Evolutionary conservation across 2,797 vertebrate genomes (phyloP), one percentile per base, ranked within the genome.

Genomic region (Mallotus villosus): DNA sequence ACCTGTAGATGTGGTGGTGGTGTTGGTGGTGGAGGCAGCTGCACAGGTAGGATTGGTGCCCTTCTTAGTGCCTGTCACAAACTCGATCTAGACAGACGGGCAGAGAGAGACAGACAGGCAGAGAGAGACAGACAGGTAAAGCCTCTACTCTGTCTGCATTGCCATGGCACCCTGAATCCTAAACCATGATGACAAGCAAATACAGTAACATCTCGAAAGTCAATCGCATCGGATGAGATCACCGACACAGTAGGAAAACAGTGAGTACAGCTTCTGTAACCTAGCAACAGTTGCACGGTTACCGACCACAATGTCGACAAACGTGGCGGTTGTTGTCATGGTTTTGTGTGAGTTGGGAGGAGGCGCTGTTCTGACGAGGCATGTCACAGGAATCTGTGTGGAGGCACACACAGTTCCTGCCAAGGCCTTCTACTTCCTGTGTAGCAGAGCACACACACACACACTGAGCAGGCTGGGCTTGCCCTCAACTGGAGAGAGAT

Each of bases 51-150:
- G 67, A 78, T 85, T 95, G 69, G 95, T 94, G 3, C 97, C 97
- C 67, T 98, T 99, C 86, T 99, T 99, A 46, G 97, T 99, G 79
- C 95, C 96, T 0, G 97, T 99, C 80, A 99, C 97, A 89, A 99
- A 99, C 82, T 99, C 97, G 75, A 99, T 99, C 97, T 99, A 82
- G 21, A 63, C 77, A 80, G 76, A 17, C 21, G 34, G 64, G 14
- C 67, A 73, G 77, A 46, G 19, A 73, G n/a, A 19, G 21, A 25
- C 55, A 58, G 25, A 17, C 21, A 41, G 64, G 14, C 67, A 73
- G 77, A 46, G 19, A 73, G n/a, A 19, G 21, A 25, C 55, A 58
- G 25, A 64, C 49, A 65, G 25, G 25, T 7, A 0, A 14, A 14
- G 12, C 11, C 41, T 46, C 3, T 46, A 11, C 41, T 46, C 41